Conservation (phyloP, 2,113 vertebrate species). For the Aspiorhynchus laticeps region DNA sequence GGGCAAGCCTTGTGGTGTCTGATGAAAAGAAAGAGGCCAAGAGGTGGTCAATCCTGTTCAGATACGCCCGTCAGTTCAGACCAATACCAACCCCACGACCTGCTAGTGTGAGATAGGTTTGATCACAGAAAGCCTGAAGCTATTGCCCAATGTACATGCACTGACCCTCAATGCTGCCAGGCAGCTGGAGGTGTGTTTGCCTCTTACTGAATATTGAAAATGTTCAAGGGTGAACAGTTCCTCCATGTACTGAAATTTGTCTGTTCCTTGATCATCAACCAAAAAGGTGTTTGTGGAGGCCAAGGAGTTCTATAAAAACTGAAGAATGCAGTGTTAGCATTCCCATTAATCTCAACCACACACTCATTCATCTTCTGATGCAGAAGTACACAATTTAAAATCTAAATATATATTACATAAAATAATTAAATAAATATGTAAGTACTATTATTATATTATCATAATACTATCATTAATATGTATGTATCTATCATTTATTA, state of each 20-base stretch:
- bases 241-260: conserved; percentile 47
- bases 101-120: conserved; percentile 55
- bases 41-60: conserved; percentile 65
- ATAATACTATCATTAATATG: too few species aligned
- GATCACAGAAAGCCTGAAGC: conserved; percentile 42
- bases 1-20: conserved; percentile 12
- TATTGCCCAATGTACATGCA: conserved; percentile 48
- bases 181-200: conserved; percentile 36
- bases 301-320: background rate
- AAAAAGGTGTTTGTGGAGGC: background rate
- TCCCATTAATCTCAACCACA: background rate
- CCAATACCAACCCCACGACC: conserved; percentile 50
- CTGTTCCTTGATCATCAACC: background rate
- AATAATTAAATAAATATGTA: background rate
- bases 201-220: conserved; percentile 57
- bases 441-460: too few species aligned
- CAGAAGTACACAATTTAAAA: conserved; percentile 2
- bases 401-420: too few species aligned
- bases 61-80: conserved; percentile 58
- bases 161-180: conserved; percentile 4
- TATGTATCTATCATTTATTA: too few species aligned
- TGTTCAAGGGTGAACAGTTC: conserved; percentile 61
- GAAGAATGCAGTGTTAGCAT: background rate
- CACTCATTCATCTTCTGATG: background rate
- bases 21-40: conserved; percentile 39